Conservation (phyloP, 1,140 invertebrate species). For the Dendrolimus punctatus region DNA sequence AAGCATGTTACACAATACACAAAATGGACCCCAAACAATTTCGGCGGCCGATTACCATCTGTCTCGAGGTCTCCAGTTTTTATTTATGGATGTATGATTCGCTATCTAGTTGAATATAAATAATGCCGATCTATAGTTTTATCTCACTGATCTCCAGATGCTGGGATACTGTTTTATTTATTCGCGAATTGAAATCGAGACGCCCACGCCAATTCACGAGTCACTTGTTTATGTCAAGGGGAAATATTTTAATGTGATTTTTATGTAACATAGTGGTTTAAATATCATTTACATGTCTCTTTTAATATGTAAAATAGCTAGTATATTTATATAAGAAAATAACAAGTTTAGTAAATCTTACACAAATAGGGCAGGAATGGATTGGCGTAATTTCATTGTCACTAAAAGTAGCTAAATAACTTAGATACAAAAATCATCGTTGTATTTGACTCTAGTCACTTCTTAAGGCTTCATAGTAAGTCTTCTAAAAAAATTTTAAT, state of each 20-base stretch:
- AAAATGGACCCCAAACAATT: slow-evolving; percentile 26
- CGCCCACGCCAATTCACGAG: slow-evolving; percentile 22
- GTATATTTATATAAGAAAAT: too few relatives aligned
- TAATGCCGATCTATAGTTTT: slow-evolving; percentile 37
- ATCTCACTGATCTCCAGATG: slow-evolving; percentile 40
- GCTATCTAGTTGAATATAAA: slow-evolving; percentile 39
- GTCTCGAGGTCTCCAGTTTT: slow-evolving; percentile 25
- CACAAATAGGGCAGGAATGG: too few relatives aligned
- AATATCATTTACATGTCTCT: too few relatives aligned
- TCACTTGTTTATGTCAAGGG: slow-evolving; percentile 1
- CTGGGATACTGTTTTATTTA: slow-evolving; percentile 37
- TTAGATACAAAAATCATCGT: too few relatives aligned
- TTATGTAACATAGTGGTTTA: too few relatives aligned
- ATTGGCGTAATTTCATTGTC: too few relatives aligned
- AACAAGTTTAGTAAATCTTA: too few relatives aligned
- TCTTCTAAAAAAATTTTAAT: too few relatives aligned
- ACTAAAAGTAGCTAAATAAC: too few relatives aligned
- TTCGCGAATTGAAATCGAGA: slow-evolving; percentile 17
- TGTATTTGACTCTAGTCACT: too few relatives aligned
- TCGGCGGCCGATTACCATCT: slow-evolving; percentile 35
- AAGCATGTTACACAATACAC: slow-evolving; percentile 13
- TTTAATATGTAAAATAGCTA: too few relatives aligned
- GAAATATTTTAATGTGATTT: neutral
- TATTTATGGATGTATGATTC: slow-evolving; percentile 39
- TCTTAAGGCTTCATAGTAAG: too few relatives aligned